Evolutionary conservation across 2,888 invertebrate genomes (phyloP).

Genomic region (Stenoptilia bipunctidactyla): DNA sequence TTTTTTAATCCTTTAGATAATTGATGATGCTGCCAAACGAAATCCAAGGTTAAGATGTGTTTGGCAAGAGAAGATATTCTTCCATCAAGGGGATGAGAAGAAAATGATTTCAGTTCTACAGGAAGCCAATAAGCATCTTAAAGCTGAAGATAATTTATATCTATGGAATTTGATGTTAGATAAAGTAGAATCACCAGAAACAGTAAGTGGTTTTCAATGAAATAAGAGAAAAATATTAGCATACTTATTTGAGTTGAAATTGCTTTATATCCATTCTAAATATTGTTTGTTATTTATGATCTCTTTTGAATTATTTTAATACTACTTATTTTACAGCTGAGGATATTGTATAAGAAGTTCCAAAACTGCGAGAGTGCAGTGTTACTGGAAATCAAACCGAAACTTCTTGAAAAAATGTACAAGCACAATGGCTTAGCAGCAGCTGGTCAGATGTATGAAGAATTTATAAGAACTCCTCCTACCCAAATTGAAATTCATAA

Average conservation of each 20-base stretch:
- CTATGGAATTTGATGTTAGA: constrained; percentile 48
- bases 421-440: constrained; percentile 59
- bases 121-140: constrained; percentile 39
- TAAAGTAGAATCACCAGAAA: constrained; percentile 32
- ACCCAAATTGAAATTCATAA: constrained; percentile 72
- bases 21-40: constrained; percentile 34
- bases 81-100: constrained; percentile 40
- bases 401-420: constrained; percentile 72
- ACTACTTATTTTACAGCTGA: too few species aligned
- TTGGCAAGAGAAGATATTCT: constrained; percentile 46
- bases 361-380: constrained; percentile 61
- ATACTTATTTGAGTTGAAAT: neutral
- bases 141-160: constrained; percentile 32
- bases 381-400: constrained; percentile 68
- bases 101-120: constrained; percentile 37
- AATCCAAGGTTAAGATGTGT: constrained; percentile 32
- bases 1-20: too few species aligned
- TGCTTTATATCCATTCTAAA: constrained; percentile 24
- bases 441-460: constrained; percentile 74
- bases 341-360: constrained; percentile 40
- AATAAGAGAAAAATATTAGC: neutral
- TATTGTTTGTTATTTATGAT: too few species aligned
- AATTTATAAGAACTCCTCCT: constrained; percentile 71
- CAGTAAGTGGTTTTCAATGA: constrained; percentile 29
- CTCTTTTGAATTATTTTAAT: too few species aligned